Percentiles rank a stretch among this genome's conserved stretches.
Conservation (phyloP, 1,140 invertebrate genomes). For the Drosophila grimshawi region DNA sequence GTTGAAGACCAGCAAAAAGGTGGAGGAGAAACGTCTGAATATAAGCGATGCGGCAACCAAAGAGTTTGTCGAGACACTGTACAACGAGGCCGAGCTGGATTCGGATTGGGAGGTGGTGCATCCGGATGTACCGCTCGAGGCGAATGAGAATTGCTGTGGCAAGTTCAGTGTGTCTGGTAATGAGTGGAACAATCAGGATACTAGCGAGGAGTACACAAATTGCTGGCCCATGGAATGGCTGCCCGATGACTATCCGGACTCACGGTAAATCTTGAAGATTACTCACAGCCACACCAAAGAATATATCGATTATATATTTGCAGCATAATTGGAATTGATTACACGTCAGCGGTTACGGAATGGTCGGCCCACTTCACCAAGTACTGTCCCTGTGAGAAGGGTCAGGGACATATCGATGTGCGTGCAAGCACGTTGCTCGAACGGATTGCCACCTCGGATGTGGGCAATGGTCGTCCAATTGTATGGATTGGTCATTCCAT, state of each 20-base stretch:
- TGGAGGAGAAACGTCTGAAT: conserved; percentile 56
- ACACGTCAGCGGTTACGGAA: conserved; percentile 81
- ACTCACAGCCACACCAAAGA: neutral
- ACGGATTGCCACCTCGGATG: conserved; percentile 87
- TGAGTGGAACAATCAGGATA: conserved; percentile 79
- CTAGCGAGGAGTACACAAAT: conserved; percentile 85
- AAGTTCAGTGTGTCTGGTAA: conserved; percentile 75
- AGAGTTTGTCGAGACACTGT: conserved; percentile 75
- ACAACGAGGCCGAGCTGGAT: conserved; percentile 70
- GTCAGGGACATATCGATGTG: conserved; percentile 86
- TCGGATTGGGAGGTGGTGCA: conserved; percentile 84
- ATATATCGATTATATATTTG: conserved; percentile 3
- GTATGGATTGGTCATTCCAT: conserved; percentile 93
- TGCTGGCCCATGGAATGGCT: conserved; percentile 94
- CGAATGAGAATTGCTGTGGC: conserved; percentile 65
- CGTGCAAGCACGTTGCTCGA: conserved; percentile 87
- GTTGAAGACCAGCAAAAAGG: conserved; percentile 66
- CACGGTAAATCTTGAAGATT: conserved; percentile 37
- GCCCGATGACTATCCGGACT: conserved; percentile 86
- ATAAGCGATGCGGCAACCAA: conserved; percentile 81
- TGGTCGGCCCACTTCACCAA: conserved; percentile 83
- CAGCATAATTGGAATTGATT: conserved; percentile 82
- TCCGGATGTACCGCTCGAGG: conserved; percentile 75
- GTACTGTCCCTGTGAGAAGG: conserved; percentile 85
- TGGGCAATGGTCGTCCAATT: conserved; percentile 88